Evolutionary conservation across 2,888 invertebrate species (phyloP).

Genomic region (Nesidiocoris tenuis): DNA sequence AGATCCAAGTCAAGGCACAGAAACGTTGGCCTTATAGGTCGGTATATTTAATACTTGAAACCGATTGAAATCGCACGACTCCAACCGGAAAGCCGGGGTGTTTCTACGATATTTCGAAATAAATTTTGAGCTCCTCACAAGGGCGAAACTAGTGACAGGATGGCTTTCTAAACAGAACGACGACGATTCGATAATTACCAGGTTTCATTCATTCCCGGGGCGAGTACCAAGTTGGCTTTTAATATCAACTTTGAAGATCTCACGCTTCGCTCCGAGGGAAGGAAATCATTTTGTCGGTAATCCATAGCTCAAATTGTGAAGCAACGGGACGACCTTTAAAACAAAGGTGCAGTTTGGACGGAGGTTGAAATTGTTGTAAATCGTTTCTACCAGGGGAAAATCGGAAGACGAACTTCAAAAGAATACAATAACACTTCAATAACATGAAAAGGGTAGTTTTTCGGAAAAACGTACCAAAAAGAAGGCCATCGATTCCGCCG

Average conservation of each 20-base stretch:
- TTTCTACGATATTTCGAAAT: background rate
- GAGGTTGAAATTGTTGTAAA: background rate
- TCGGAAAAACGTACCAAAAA: too few relatives aligned
- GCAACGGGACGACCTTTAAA: background rate
- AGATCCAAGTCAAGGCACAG: background rate
- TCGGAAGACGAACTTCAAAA: too few relatives aligned
- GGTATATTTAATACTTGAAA: slow-evolving; percentile 7
- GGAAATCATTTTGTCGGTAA: background rate
- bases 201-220: background rate
- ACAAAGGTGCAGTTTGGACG: too few relatives aligned
- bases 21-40: background rate
- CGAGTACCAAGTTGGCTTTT: background rate
- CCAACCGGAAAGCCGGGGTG: slow-evolving; percentile 6
- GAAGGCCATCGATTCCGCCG: too few relatives aligned
- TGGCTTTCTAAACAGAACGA: background rate
- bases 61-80: slow-evolving; percentile 38
- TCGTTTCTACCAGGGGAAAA: background rate
- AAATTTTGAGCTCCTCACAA: background rate
- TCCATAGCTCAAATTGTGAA: background rate
- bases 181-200: background rate
- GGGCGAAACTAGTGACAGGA: background rate
- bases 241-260: background rate
- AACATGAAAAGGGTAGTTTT: too few relatives aligned
- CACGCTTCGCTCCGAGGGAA: background rate
- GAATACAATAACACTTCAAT: too few relatives aligned